Evolutionary conservation across 2,888 invertebrate species (phyloP).

Genomic region (Apomyelois bistriatella): DNA sequence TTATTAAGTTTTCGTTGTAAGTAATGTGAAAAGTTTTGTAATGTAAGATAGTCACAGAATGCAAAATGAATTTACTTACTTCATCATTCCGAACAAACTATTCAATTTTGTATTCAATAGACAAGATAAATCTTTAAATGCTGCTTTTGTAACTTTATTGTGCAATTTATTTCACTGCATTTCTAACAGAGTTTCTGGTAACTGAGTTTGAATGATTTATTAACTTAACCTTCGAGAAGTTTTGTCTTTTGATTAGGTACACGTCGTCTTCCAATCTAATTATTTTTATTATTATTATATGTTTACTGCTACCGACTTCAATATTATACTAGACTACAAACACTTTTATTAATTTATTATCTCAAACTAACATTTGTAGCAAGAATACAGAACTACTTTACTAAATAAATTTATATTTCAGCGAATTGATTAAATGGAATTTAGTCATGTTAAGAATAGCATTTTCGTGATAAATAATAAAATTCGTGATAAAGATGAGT

Average conservation of each 20-base stretch:
- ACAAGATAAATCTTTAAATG: constrained; percentile 33
- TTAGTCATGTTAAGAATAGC: constrained; percentile 72
- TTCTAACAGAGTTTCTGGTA: constrained; percentile 28
- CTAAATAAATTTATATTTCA: constrained; percentile 38
- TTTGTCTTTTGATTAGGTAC: constrained; percentile 38
- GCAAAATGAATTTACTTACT: constrained; percentile 36
- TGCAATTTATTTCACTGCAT: constrained; percentile 32
- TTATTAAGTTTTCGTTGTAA: constrained; percentile 47
- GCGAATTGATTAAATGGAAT: constrained; percentile 73
- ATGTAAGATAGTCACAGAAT: constrained; percentile 40
- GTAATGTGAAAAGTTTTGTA: constrained; percentile 42
- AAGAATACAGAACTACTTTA: constrained; percentile 25
- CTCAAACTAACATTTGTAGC: background rate
- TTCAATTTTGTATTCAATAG: constrained; percentile 35
- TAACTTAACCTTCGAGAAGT: constrained; percentile 27
- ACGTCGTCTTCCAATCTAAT: constrained; percentile 57
- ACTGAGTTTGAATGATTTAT: constrained; percentile 23
- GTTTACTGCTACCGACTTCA: constrained; percentile 33
- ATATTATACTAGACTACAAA: background rate
- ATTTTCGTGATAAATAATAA: constrained; percentile 75
- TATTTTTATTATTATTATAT: constrained; percentile 34
- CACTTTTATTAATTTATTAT: background rate
- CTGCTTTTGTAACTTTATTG: constrained; percentile 32
- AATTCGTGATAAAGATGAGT: constrained; percentile 75
- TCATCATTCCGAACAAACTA: constrained; percentile 48